Evolutionary conservation across 2,113 vertebrate species (phyloP).

Genomic region (Austrofundulus limnaeus): DNA sequence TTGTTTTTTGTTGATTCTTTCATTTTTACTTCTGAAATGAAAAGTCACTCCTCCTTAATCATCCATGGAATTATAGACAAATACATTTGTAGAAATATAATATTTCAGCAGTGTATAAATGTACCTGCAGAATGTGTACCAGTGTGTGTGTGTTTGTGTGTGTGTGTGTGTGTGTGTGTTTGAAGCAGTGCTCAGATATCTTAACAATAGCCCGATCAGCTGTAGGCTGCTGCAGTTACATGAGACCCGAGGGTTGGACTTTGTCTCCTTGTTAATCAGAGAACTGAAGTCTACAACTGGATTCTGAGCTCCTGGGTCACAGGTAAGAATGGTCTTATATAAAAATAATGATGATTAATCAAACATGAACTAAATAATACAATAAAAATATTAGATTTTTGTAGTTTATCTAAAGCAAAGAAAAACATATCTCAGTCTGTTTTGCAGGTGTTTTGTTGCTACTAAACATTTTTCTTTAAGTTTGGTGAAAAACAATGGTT

Average conservation of each 20-base stretch:
- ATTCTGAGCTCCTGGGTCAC: conserved; percentile 46
- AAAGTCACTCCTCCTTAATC: conserved; percentile 12
- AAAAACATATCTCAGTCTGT: no score
- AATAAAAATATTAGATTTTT: not conserved
- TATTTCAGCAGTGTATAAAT: conserved; percentile 16
- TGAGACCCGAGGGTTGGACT: conserved; percentile 66
- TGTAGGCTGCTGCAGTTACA: conserved; percentile 69
- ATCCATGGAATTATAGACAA: conserved; percentile 7
- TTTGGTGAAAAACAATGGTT: not conserved
- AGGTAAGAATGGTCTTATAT: conserved; percentile 58
- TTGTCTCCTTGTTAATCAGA: conserved; percentile 70
- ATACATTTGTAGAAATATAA: not conserved
- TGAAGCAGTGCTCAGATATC: conserved; percentile 15
- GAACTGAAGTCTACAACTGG: conserved; percentile 41
- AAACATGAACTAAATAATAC: no score
- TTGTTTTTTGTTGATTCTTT: conserved; percentile 8
- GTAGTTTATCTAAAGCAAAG: not conserved
- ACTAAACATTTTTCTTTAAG: not conserved
- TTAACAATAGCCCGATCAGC: conserved; percentile 76
- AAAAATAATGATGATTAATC: no score
- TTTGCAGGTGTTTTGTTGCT: not conserved
- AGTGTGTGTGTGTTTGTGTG: no score
- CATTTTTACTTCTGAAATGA: conserved; percentile 1
- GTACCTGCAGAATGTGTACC: conserved; percentile 24
- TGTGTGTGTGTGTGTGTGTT: no score